Evolutionary conservation across 2,113 vertebrate species (phyloP).

Genomic region (Urocynchramus pylzowi): DNA sequence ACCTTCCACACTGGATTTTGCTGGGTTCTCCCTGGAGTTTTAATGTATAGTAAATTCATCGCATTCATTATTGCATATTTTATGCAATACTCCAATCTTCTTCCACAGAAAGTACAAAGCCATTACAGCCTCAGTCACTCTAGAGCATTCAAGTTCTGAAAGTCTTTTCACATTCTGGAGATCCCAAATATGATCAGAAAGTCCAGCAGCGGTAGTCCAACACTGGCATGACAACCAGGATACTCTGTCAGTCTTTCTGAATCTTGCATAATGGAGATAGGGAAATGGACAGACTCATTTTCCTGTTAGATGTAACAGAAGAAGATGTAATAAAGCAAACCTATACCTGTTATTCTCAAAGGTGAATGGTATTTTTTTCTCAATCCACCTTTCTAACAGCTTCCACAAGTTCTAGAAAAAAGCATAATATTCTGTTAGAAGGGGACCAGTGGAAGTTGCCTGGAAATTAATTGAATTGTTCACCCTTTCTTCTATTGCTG

Average conservation of each 20-base stretch:
- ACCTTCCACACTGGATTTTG: not conserved
- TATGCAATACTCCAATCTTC: not conserved
- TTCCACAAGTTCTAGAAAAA: not conserved
- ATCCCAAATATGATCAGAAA: not conserved
- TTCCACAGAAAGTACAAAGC: not conserved
- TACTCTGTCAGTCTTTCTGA: not conserved
- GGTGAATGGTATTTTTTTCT: not conserved
- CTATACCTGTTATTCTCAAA: not conserved
- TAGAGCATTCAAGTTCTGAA: not conserved
- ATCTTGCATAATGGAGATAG: not conserved
- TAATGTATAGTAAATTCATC: not conserved
- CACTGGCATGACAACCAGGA: not conserved
- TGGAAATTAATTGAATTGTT: not conserved
- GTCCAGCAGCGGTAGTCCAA: not conserved
- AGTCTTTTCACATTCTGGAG: not conserved
- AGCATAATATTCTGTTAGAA: not conserved
- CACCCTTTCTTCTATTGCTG: not conserved
- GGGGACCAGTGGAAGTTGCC: not conserved
- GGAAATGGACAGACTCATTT: not conserved
- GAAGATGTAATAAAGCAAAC: not conserved
- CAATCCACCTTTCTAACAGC: not conserved
- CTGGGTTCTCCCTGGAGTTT: not conserved
- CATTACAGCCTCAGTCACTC: not conserved
- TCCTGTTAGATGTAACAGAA: not conserved
- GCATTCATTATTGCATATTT: not conserved